These are phyloP conservation scores for Drosophila robusta DNA, from an alignment of 2,888 invertebrate genomes.

Conservation along the genomic window DNA sequence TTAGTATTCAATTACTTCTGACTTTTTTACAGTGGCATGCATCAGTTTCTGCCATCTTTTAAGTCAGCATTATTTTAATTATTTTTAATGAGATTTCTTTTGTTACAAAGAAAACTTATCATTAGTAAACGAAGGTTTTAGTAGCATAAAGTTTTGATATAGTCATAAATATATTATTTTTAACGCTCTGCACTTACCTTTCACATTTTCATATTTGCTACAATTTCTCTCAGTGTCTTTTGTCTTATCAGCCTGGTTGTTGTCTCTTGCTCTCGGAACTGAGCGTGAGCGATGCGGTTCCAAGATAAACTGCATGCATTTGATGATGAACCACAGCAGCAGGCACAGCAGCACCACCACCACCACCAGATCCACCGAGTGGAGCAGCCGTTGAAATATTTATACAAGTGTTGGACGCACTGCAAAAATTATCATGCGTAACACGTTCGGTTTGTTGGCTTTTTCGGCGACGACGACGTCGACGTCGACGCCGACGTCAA, in stretches of 20 bases:
- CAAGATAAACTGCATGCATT: conserved; percentile 66
- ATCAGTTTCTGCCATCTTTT: too few relatives aligned
- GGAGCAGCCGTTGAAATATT: conserved; percentile 68
- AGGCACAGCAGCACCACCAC: conserved; percentile 6
- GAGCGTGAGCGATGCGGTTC: conserved; percentile 63
- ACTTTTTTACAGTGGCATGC: too few relatives aligned
- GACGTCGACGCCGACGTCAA: conserved; percentile 15
- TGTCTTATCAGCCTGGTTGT: conserved; percentile 61
- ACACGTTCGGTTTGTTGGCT: conserved; percentile 80
- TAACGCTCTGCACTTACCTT: neutral
- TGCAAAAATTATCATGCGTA: conserved; percentile 79
- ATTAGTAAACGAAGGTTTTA: too few relatives aligned
- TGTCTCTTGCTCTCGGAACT: conserved; percentile 23
- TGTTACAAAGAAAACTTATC: too few relatives aligned
- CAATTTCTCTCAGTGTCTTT: conserved; percentile 27
- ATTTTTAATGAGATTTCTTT: too few relatives aligned
- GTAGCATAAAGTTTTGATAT: too few relatives aligned
- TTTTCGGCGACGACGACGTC: conserved; percentile 55
- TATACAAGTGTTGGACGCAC: conserved; percentile 59
- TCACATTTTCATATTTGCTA: neutral
- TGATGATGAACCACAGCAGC: conserved; percentile 58
- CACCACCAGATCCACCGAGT: conserved; percentile 20
- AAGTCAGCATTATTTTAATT: too few relatives aligned
- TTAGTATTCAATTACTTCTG: too few relatives aligned
- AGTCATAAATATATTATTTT: neutral